These are phyloP conservation scores for Drosophila diplacantha DNA, from an alignment of 2,888 invertebrate species.

Conservation along the genomic window DNA sequence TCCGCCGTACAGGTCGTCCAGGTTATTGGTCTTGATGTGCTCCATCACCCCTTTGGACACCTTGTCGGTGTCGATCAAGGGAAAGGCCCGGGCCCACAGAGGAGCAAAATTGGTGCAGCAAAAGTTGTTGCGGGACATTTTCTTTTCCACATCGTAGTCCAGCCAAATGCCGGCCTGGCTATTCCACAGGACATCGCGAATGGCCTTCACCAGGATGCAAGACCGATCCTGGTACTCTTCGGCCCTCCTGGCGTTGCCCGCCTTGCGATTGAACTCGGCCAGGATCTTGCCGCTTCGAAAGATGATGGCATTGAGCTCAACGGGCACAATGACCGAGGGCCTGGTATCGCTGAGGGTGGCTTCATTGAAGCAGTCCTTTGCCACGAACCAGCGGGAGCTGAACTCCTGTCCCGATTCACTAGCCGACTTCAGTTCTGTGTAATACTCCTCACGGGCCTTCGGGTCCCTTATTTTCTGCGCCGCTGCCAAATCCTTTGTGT, in stretches of 20 bases:
- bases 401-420: constrained; percentile 98
- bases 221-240: constrained; percentile 82
- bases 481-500: constrained; percentile 84
- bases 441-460: constrained; percentile 82
- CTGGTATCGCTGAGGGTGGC: constrained; percentile 86
- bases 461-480: constrained; percentile 79
- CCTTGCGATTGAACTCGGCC: constrained; percentile 81
- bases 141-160: constrained; percentile 87
- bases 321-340: constrained; percentile 90
- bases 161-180: constrained; percentile 90
- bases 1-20: constrained; percentile 84
- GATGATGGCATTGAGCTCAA: constrained; percentile 92
- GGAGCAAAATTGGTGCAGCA: constrained; percentile 89
- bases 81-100: constrained; percentile 88
- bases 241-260: constrained; percentile 81
- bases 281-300: constrained; percentile 89
- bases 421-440: constrained; percentile 90
- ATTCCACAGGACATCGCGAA: constrained; percentile 87
- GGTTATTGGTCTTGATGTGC: constrained; percentile 84
- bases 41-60: constrained; percentile 82
- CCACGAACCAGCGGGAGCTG: constrained; percentile 91
- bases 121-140: constrained; percentile 84
- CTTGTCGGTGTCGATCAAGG: constrained; percentile 80
- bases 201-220: constrained; percentile 80
- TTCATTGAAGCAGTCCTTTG: constrained; percentile 82